A percentile compares a stretch with the other conserved stretches of the same genome.
phyloP scores from a whole-genome alignment of 2,113 vertebrate genomes.

The Ancistrus triradiatus region DNA sequence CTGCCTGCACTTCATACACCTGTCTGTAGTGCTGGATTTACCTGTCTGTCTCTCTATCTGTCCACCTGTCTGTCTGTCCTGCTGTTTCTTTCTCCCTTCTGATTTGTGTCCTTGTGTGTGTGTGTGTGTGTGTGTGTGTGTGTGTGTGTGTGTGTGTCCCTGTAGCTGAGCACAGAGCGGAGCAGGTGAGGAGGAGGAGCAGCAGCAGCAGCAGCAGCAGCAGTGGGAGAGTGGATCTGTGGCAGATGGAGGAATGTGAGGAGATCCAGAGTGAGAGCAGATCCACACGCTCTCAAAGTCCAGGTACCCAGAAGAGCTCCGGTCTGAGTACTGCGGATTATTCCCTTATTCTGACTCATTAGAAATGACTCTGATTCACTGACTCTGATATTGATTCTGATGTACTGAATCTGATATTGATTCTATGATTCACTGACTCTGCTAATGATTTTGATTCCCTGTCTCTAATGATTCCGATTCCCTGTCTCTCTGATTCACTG shows the following conservation, averaged over 20 bases:
- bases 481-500: too few species aligned
- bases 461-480: too few species aligned
- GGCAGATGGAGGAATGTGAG: conserved; percentile 13
- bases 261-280: not conserved
- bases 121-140: not conserved
- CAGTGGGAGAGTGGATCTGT: conserved; percentile 15
- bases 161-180: conserved; percentile 37
- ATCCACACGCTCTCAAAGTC: conserved; percentile 1
- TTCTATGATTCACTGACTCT: too few species aligned
- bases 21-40: too few species aligned
- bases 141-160: conserved; percentile 1
- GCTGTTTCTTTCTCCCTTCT: not conserved
- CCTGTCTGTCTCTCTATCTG: too few species aligned
- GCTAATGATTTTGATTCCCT: too few species aligned
- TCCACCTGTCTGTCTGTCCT: not conserved
- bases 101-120: not conserved
- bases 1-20: not conserved
- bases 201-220: conserved; percentile 45
- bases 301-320: conserved; percentile 40
- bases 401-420: too few species aligned
- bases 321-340: too few species aligned
- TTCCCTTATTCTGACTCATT: too few species aligned
- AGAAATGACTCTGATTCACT: too few species aligned
- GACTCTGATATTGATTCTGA: too few species aligned
- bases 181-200: conserved; percentile 18